Evolutionary conservation across 2,113 vertebrate genomes (phyloP).

Genomic region (Marcusenius ussheri): DNA sequence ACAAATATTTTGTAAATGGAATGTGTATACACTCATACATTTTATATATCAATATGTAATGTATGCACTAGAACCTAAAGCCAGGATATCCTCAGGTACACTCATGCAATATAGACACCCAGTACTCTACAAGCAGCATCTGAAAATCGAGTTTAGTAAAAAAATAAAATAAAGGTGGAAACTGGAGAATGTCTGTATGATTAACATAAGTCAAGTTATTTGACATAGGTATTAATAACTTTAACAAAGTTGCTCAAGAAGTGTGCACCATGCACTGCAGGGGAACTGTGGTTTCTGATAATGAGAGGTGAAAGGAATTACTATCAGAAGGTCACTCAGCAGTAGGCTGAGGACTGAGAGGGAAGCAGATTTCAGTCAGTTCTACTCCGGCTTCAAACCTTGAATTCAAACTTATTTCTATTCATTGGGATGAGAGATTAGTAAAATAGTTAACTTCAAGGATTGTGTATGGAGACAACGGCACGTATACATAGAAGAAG

Average conservation of each 20-base stretch:
- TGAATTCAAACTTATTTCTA: not conserved
- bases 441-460: not conserved
- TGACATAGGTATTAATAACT: not conserved
- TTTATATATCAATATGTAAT: not conserved
- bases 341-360: not conserved
- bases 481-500: not conserved
- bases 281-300: not conserved
- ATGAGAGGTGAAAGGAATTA: not conserved
- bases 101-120: not conserved
- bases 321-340: not conserved
- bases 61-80: not conserved
- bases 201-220: not conserved
- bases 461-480: not conserved
- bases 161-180: not conserved
- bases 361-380: not conserved
- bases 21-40: not conserved
- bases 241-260: not conserved
- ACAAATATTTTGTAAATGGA: not conserved
- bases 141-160: not conserved
- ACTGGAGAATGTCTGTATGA: not conserved
- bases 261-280: not conserved
- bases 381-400: not conserved
- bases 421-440: not conserved
- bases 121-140: not conserved
- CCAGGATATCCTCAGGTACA: not conserved